These are phyloP conservation scores for mouse (Mus musculus) DNA, from an alignment of 2,113 vertebrate genomes.

Conservation along the genomic window GRCm39 chr13:91066001-91066500, in stretches of 20 bases:
- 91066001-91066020: neutral
- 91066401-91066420: too few species aligned
- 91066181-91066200: neutral
- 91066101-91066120: neutral
- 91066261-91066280: neutral
- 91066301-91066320: too few species aligned
- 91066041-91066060: neutral
- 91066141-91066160: neutral
- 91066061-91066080: neutral
- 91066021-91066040: neutral
- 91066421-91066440: too few species aligned
- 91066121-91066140: neutral
- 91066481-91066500: too few species aligned
- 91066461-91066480: too few species aligned
- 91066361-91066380: too few species aligned
- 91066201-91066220: neutral
- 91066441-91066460: too few species aligned
- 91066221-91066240: neutral
- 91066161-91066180: neutral
- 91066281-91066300: neutral
- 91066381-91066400: too few species aligned
- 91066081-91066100: neutral
- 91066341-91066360: too few species aligned
- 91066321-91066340: too few species aligned
- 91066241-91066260: neutral